Conservation (phyloP, 2,888 invertebrate species). For the Eumerus sabulonum region DNA sequence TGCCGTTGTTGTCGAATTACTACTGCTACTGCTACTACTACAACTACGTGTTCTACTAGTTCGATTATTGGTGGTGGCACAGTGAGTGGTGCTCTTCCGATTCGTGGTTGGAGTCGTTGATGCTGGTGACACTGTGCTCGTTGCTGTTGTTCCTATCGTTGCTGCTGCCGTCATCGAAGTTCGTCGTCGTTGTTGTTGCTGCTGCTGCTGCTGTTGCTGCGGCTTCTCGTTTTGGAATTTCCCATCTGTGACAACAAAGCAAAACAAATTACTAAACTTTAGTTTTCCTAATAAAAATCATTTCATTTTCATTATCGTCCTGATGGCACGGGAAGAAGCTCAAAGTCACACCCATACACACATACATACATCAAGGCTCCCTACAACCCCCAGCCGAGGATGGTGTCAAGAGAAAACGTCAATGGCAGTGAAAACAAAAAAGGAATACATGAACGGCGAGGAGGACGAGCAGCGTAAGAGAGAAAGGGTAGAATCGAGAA, state of each 20-base stretch:
- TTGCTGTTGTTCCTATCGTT: conserved; percentile 23
- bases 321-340: conserved; percentile 12
- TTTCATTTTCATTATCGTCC: conserved; percentile 20
- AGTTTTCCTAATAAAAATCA: conserved; percentile 40
- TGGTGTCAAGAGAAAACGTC: not conserved
- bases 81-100: no score
- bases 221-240: conserved; percentile 44
- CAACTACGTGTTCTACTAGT: not conserved
- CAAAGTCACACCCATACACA: conserved; percentile 8
- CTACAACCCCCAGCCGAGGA: not conserved
- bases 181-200: conserved; percentile 62
- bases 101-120: conserved; percentile 19
- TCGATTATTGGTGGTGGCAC: not conserved
- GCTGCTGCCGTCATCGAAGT: conserved; percentile 51
- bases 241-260: conserved; percentile 46
- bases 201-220: conserved; percentile 58
- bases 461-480: not conserved
- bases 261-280: conserved; percentile 36
- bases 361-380: conserved; percentile 2
- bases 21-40: conserved; percentile 5
- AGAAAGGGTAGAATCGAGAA: conserved; percentile 10
- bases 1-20: conserved; percentile 43
- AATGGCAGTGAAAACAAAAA: not conserved
- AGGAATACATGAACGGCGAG: not conserved
- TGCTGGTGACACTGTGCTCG: conserved; percentile 20